Base-by-base conservation (phyloP, 1,140 invertebrate species). In the Camponotus vicinus region DNA sequence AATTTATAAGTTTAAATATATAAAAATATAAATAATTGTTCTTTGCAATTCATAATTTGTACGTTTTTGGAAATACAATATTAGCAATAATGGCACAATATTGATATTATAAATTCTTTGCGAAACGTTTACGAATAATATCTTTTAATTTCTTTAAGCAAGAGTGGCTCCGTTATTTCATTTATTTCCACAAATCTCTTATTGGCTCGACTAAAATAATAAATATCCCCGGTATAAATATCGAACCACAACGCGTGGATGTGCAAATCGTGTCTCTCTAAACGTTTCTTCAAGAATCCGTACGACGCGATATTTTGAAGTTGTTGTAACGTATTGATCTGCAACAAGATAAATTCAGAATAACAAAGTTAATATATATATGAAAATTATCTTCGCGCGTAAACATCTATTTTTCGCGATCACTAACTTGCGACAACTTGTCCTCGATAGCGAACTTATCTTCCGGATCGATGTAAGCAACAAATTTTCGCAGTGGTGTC, bases 191-290 rank as follows among this genome's bases (percentile, higher is more conserved):
- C 96, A 95, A 98, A 99, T 88, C 95, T 94, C 94, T 99, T 98
- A 40, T 97, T 96, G 57, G 97, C 96, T 86, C 98, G 96, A 92
- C 98, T 99, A 92, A 99, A 99, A 92, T 98, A 98, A 93, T 98
- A 99, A 92, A 99, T 98, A 95, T 99, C 98, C 3, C 98, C 99
- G 0, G 98, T 99, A 92, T 99, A 99, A 92, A 99, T 99, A 94
- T 99, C 99, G 94, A 99, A 99, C 99, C 99, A 99, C 4, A 99
- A 95, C 0, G 98, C 98, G 93, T 99, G 98, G 87, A 99, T 97
- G 91, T 98, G 98, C 7, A 99, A 95, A 92, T 98, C 96, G 90
- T 98, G 97, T 34, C 96, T 96, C 93, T 98, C 97, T 13, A 99
- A 94, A 2, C 98, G 96, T 87, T 97, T 97, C 91, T 98, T 97